Conservation (phyloP, 2,797 vertebrate species). For the Sebastiscus tertius region DNA sequence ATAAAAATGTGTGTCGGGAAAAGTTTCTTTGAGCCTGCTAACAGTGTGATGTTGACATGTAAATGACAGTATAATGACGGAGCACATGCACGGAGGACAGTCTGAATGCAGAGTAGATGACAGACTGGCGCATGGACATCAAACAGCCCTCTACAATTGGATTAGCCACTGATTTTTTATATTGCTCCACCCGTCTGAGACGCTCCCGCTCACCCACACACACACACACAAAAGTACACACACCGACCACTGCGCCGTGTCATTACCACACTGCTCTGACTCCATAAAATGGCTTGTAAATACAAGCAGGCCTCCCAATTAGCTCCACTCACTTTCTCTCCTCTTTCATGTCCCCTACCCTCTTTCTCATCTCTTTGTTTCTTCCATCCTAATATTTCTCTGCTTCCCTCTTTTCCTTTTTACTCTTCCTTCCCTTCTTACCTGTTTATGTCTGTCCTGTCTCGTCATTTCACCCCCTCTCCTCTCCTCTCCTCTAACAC, state of each 20-base stretch:
- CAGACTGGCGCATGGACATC: conserved; percentile 38
- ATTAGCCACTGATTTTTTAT: conserved; percentile 47
- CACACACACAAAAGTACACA: conserved; percentile 40
- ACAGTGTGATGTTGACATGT: neutral
- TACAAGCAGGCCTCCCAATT: conserved; percentile 74
- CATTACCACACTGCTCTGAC: conserved; percentile 70
- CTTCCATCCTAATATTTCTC: conserved; percentile 24
- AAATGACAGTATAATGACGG: conserved; percentile 12
- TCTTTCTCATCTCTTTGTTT: neutral
- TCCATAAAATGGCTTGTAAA: conserved; percentile 80
- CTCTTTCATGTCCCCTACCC: conserved; percentile 53
- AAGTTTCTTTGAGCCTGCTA: neutral
- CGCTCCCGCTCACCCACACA: conserved; percentile 24
- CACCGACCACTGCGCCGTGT: conserved; percentile 53
- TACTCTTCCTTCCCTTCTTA: neutral
- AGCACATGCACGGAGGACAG: neutral
- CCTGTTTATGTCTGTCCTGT: neutral
- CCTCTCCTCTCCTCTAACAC: neutral
- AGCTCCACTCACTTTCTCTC: conserved; percentile 72
- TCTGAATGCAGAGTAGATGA: conserved; percentile 21
- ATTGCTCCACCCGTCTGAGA: conserved; percentile 58
- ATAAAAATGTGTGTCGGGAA: neutral
- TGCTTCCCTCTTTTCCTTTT: neutral
- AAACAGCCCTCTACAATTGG: conserved; percentile 42
- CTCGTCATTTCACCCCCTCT: neutral